Percentiles rank a stretch among this genome's conserved stretches.
Evolutionary conservation across 2,797 vertebrate species (phyloP).

Genomic region (Cynopterus sphinx): DNA sequence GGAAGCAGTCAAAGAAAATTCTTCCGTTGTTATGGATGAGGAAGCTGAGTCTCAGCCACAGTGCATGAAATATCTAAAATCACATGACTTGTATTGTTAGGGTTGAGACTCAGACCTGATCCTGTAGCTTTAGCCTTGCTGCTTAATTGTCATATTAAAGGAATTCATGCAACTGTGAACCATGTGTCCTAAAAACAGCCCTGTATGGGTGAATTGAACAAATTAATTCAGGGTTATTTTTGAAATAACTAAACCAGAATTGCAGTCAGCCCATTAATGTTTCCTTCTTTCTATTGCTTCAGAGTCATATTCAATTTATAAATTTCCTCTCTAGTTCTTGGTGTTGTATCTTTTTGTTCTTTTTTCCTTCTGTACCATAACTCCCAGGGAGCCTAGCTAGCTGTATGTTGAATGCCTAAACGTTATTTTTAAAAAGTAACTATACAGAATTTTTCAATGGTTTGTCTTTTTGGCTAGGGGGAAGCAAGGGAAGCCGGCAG

Average conservation of each 20-base stretch:
- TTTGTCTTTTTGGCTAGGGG: conserved; percentile 72
- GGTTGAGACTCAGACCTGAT: background rate
- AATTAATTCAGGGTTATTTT: background rate
- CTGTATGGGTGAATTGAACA: background rate
- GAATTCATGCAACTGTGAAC: background rate
- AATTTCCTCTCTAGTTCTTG: background rate
- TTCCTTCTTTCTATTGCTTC: background rate
- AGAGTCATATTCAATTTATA: background rate
- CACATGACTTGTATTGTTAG: background rate
- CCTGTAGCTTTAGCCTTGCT: background rate
- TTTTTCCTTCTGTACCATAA: background rate
- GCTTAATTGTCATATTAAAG: background rate
- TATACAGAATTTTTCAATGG: background rate
- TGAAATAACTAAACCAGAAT: background rate
- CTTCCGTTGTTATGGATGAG: background rate
- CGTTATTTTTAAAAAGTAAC: background rate
- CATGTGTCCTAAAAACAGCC: background rate
- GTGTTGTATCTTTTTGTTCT: background rate
- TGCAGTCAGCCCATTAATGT: background rate
- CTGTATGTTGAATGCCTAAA: background rate
- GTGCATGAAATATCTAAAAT: background rate
- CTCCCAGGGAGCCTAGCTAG: background rate
- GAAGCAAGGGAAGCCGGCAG: conserved; percentile 64
- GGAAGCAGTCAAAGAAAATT: background rate
- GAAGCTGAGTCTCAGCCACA: background rate